Percentiles rank a stretch among this genome's conserved stretches.
These are phyloP conservation scores for Sebastes aleutianus DNA, from an alignment of 2,797 vertebrate genomes.

Conservation along the genomic window DNA sequence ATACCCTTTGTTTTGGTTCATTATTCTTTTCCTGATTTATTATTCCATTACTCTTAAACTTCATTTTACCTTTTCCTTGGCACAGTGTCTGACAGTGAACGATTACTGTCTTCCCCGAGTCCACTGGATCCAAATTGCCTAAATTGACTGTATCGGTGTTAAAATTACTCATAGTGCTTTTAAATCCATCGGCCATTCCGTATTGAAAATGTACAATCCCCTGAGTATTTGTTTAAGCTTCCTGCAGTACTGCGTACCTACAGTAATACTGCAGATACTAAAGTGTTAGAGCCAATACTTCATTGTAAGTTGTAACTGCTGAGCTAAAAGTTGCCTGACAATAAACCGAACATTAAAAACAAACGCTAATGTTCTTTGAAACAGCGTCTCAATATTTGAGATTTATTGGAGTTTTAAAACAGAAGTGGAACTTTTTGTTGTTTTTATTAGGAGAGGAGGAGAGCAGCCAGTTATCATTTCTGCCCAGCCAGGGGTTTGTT, in stretches of 20 bases:
- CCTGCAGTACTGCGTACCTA: not conserved
- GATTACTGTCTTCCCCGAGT: not conserved
- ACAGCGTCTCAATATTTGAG: not conserved
- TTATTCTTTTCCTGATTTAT: not conserved
- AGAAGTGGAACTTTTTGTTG: not conserved
- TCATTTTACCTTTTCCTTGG: not conserved
- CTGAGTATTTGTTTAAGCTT: not conserved
- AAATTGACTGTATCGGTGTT: not conserved
- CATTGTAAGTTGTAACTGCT: not conserved
- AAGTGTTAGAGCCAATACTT: not conserved
- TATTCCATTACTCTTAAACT: not conserved
- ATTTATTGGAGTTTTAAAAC: not conserved
- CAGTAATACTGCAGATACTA: not conserved
- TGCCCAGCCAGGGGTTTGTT: conserved; percentile 33
- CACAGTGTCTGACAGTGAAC: not conserved
- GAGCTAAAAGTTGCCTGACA: not conserved
- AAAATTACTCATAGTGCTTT: not conserved
- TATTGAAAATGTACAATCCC: not conserved
- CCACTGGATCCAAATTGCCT: not conserved
- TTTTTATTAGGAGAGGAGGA: not conserved
- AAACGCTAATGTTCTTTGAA: not conserved
- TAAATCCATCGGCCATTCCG: not conserved
- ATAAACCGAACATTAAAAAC: conserved; percentile 13
- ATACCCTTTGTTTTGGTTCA: not conserved
- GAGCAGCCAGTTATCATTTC: not conserved